phyloP scores from a whole-genome alignment of 2,888 invertebrate species.

The Colostygia pectinataria region DNA sequence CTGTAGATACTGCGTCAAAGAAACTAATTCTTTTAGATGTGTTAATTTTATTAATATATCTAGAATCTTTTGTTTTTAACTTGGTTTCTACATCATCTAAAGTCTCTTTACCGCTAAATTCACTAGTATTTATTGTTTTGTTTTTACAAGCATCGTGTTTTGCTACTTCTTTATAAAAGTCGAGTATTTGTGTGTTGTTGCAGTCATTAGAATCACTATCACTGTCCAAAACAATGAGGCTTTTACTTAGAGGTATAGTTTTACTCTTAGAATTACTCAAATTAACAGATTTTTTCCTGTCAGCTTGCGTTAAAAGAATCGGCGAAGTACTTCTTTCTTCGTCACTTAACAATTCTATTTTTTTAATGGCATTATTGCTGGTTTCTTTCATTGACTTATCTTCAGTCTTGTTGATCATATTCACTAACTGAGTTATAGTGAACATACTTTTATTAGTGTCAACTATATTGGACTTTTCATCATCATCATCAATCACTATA shows the following conservation, averaged over 20 bases:
- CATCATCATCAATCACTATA: slow-evolving; percentile 26
- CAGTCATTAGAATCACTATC: slow-evolving; percentile 57
- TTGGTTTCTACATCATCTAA: background rate
- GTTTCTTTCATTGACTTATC: slow-evolving; percentile 30
- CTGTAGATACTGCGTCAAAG: slow-evolving; percentile 12
- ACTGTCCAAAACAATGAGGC: slow-evolving; percentile 66
- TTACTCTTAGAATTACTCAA: slow-evolving; percentile 24
- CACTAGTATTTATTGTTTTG: slow-evolving; percentile 14
- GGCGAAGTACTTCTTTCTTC: slow-evolving; percentile 62
- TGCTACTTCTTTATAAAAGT: slow-evolving; percentile 36
- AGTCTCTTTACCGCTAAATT: slow-evolving; percentile 6
- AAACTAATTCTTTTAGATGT: slow-evolving; percentile 13
- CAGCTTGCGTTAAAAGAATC: slow-evolving; percentile 65
- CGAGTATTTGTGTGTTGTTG: slow-evolving; percentile 52
- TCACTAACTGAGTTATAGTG: slow-evolving; percentile 72
- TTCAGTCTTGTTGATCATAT: slow-evolving; percentile 67
- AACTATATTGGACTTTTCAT: slow-evolving; percentile 32
- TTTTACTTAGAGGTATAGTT: slow-evolving; percentile 37
- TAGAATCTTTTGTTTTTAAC: background rate
- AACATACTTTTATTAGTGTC: slow-evolving; percentile 66
- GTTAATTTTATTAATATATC: background rate
- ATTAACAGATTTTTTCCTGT: slow-evolving; percentile 46
- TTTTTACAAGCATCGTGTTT: slow-evolving; percentile 16
- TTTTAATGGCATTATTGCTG: background rate
- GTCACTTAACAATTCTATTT: slow-evolving; percentile 18